Base-by-base conservation (phyloP, 1,140 invertebrate species). In the Caerostris darwini region DNA sequence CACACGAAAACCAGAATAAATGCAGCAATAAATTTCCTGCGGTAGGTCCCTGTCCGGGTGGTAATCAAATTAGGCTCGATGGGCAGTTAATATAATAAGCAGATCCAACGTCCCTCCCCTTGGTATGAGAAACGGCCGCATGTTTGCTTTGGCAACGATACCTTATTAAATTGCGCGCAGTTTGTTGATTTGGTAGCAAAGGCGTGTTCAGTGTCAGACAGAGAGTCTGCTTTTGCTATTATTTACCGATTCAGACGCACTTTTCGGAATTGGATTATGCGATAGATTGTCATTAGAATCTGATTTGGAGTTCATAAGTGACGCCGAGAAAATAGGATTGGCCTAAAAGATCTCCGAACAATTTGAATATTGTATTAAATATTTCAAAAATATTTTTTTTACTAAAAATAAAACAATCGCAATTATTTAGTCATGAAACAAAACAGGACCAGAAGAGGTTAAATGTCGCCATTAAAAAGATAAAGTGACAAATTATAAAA, bases 181-280 rank as follows among this genome's bases (percentile, higher is more conserved):
- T 50, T n/a, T 77, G 71, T 77, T 77, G 71, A 77, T 77, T 77
- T 77, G 71, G 50, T 77, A 77, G 19, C 71, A 34, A 12, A 50
- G 71, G 71, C 10, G 19, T 77, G 71, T 50, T 53, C 34, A 77
- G 34, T 50, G 71, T 77, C 71, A 77, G 34, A 8, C 10, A 50
- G 12, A 12, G 53, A 53, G 50, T 8, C 34, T 5, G 50, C 3
- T 12, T 5, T 67, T 17, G 17, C 2, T n/a, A 67, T 67, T 34
- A 34, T 34, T 34, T 34, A 34, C 12, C n/a, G 61, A 5, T 17
- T 14, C 61, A 4, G 12, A 12, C 17, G n/a, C 61, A n/a, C 5
- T 67, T 67, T n/a, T n/a, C 17, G 61, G 12, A 67, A 67, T 3
- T 5, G n/a, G 7, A 17, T 14, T 67, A 17, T n/a, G 14, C 5